phyloP scores from a whole-genome alignment of 2,888 invertebrate genomes.

The Nyleta sp. region DNA sequence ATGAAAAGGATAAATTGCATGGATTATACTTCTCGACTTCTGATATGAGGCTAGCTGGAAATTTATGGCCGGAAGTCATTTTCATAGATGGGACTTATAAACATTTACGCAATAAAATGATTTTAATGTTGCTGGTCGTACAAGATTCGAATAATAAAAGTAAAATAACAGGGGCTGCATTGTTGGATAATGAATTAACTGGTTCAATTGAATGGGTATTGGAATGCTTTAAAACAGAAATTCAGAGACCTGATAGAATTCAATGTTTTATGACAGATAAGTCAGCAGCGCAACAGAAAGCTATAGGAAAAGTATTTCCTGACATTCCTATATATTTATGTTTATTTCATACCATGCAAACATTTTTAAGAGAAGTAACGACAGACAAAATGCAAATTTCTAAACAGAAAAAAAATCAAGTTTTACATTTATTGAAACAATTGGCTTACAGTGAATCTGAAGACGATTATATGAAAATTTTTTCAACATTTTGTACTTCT shows the following conservation, averaged over 20 bases:
- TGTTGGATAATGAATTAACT: too few relatives aligned
- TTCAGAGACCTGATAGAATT: neutral
- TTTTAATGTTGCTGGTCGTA: constrained; percentile 37
- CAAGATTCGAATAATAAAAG: constrained; percentile 34
- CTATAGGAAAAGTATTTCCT: constrained; percentile 37
- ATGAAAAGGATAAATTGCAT: too few relatives aligned
- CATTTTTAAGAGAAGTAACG: constrained; percentile 32
- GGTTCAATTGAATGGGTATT: constrained; percentile 27
- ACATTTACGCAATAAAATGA: neutral
- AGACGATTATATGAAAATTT: neutral
- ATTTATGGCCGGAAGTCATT: constrained; percentile 5
- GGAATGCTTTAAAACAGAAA: constrained; percentile 31
- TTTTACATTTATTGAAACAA: neutral
- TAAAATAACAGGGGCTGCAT: constrained; percentile 49
- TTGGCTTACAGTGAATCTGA: neutral
- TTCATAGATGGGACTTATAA: constrained; percentile 33
- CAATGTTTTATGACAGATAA: constrained; percentile 36
- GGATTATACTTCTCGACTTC: constrained; percentile 18
- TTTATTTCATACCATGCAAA: constrained; percentile 51
- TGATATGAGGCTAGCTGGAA: neutral
- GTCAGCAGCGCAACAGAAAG: constrained; percentile 47
- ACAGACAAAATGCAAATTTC: constrained; percentile 28
- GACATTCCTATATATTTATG: constrained; percentile 34
- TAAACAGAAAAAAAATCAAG: constrained; percentile 16
- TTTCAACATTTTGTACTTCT: neutral